Percentiles rank a stretch among this genome's conserved stretches.
Evolutionary conservation across 2,888 invertebrate genomes (phyloP).

Genomic region (Sussaba pulchella): DNA sequence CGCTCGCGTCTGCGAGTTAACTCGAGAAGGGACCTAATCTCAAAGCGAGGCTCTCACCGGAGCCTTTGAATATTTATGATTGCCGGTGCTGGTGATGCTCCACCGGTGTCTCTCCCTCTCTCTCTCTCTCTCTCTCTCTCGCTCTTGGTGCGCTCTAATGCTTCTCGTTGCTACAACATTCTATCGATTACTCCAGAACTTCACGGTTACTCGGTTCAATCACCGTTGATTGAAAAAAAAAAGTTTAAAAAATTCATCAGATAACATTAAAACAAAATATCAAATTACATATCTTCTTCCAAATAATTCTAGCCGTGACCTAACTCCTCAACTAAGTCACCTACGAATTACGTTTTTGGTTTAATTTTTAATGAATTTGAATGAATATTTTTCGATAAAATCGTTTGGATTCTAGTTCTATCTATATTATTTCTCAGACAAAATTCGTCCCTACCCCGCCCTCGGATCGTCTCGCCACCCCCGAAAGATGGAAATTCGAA

Average conservation of each 20-base stretch:
- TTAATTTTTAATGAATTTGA: no score
- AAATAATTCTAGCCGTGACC: no score
- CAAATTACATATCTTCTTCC: no score
- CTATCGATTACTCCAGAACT: constrained; percentile 8
- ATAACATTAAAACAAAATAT: no score
- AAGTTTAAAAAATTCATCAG: neutral
- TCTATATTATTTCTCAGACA: no score
- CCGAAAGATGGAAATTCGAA: no score
- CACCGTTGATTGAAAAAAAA: constrained; percentile 7
- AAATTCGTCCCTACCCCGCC: no score
- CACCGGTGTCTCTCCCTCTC: neutral
- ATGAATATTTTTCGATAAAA: no score
- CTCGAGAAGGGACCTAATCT: constrained; percentile 65
- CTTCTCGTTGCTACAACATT: neutral
- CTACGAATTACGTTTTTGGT: no score
- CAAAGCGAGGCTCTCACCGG: constrained; percentile 30
- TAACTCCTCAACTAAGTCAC: no score
- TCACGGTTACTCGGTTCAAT: neutral
- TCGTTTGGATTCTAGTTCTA: no score
- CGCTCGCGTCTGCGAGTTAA: constrained; percentile 50
- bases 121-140: neutral
- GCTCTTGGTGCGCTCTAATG: neutral
- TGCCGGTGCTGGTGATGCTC: constrained; percentile 25
- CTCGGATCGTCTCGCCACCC: no score
- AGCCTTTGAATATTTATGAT: constrained; percentile 62